Percentiles rank a stretch among this genome's conserved stretches.
Conservation (phyloP, 2,113 vertebrate genomes). For the Jacana jacana region DNA sequence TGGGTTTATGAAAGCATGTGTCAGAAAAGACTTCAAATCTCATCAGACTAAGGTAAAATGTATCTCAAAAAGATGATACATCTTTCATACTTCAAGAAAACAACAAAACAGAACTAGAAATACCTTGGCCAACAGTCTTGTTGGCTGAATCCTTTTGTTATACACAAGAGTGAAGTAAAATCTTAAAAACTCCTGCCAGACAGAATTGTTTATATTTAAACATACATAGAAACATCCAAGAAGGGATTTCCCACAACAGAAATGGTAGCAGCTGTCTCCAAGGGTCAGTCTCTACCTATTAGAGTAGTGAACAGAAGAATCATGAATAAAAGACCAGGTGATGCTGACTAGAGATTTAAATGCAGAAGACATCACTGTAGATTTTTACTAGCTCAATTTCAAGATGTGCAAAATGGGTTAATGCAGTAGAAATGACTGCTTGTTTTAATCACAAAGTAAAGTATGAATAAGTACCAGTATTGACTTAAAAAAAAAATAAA, state of each 20-base stretch:
- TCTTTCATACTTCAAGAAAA: constrained; percentile 28
- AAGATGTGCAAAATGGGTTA: neutral
- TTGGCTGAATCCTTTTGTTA: constrained; percentile 12
- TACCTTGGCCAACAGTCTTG: neutral
- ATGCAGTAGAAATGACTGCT: neutral
- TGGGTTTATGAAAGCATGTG: neutral
- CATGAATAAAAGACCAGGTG: neutral
- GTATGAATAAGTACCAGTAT: neutral
- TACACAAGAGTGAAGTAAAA: constrained; percentile 50
- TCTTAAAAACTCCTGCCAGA: neutral
- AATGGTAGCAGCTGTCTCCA: neutral
- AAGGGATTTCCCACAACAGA: neutral
- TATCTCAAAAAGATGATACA: constrained; percentile 16
- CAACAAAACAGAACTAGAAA: neutral
- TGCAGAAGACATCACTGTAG: neutral
- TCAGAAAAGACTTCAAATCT: neutral
- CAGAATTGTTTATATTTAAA: neutral
- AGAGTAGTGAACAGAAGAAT: neutral
- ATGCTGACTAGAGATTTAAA: neutral
- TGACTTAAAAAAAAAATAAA: neutral
- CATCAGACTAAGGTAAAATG: neutral
- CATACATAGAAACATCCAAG: neutral
- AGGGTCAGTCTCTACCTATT: neutral
- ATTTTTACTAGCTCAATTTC: neutral
- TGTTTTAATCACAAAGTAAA: neutral